A percentile compares a stretch with the other conserved stretches of the same genome.
These are phyloP conservation scores for Luscinia luscinia DNA, from an alignment of 2,797 vertebrate genomes.

Conservation along the genomic window DNA sequence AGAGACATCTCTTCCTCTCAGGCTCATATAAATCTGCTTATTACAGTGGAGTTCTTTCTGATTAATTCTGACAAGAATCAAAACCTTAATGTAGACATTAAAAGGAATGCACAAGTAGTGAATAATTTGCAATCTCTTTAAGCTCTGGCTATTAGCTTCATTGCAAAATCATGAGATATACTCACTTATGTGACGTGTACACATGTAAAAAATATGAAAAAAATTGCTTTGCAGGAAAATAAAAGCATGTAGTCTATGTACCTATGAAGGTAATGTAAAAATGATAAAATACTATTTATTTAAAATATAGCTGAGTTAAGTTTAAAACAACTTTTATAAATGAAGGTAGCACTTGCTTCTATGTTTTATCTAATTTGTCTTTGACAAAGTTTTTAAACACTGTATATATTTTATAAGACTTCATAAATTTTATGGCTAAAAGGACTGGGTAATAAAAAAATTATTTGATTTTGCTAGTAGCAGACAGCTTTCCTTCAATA, in stretches of 20 bases:
- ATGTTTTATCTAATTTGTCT: not conserved
- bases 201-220: not conserved
- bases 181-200: not conserved
- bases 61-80: constrained; percentile 5
- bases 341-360: not conserved
- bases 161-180: not conserved
- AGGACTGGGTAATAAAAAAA: not conserved
- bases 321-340: not conserved
- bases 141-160: not conserved
- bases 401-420: not conserved
- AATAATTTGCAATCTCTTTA: not conserved
- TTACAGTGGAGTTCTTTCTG: not conserved
- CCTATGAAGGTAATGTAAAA: not conserved
- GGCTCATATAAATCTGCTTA: not conserved
- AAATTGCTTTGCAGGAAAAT: not conserved
- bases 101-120: not conserved
- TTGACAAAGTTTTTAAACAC: not conserved
- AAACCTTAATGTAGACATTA: not conserved
- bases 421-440: not conserved
- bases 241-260: not conserved
- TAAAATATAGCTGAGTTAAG: not conserved
- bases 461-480: not conserved
- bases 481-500: not conserved
- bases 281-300: not conserved
- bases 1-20: not conserved